Conservation (phyloP, 2,113 vertebrate species). For the Oceanodroma tethys region DNA sequence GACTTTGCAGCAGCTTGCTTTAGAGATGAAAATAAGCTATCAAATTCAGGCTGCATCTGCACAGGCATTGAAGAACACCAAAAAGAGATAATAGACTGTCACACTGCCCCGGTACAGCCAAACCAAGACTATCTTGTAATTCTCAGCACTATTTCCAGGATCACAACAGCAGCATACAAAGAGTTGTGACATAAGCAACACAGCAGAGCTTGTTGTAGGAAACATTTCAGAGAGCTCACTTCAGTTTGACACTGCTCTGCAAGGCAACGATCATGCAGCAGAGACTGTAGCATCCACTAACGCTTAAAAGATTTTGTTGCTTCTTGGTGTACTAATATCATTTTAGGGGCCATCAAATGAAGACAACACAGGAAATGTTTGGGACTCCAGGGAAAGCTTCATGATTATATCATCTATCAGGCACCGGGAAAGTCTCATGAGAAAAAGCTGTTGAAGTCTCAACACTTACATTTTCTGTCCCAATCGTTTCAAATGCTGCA, state of each 20-base stretch:
- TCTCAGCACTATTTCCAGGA: neutral
- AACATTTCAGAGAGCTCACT: neutral
- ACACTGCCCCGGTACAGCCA: neutral
- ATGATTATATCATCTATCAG: neutral
- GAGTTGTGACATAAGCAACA: accelerated
- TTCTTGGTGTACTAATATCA: neutral
- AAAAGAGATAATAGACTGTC: neutral
- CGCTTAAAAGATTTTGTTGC: neutral
- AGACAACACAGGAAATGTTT: neutral
- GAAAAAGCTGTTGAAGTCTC: neutral
- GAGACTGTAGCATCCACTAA: neutral
- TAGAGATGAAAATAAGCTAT: neutral
- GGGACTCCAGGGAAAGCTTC: neutral
- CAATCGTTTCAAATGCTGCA: neutral
- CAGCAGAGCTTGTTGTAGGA: neutral
- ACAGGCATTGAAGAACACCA: neutral
- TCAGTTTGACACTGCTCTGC: neutral
- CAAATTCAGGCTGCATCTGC: neutral
- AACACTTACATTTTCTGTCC: neutral
- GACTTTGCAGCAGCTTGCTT: neutral
- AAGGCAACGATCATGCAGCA: neutral
- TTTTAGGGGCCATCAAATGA: neutral
- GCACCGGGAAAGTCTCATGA: neutral
- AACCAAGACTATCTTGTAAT: neutral
- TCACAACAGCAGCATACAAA: neutral